Percentiles rank a stretch among this genome's conserved stretches.
Conservation (phyloP, 2,888 invertebrate genomes). For the Drosophila putrida region DNA sequence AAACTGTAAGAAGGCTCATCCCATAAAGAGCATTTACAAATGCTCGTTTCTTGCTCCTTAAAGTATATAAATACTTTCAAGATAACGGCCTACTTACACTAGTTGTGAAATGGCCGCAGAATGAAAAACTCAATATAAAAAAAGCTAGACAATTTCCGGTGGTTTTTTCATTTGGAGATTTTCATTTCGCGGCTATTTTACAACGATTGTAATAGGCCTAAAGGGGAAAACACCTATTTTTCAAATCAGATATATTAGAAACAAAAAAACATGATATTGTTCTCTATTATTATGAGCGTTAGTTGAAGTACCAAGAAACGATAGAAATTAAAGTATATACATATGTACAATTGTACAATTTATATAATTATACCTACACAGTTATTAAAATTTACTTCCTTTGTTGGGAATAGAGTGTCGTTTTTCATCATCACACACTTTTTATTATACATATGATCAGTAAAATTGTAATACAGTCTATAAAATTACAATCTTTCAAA, state of each 20-base stretch:
- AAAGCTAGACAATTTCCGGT: too few relatives aligned
- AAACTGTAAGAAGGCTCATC: constrained; percentile 3
- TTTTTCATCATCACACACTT: neutral
- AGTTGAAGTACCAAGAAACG: neutral
- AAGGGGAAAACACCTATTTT: neutral
- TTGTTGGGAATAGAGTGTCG: neutral
- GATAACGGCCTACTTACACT: too few relatives aligned
- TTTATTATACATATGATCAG: neutral
- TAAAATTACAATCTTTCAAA: neutral
- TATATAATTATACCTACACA: neutral
- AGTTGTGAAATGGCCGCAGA: too few relatives aligned
- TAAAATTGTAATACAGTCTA: neutral
- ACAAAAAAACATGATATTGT: neutral
- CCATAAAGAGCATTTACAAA: constrained; percentile 6
- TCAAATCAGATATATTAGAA: neutral
- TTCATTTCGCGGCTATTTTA: too few relatives aligned
- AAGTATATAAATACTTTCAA: neutral
- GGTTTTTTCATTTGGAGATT: too few relatives aligned
- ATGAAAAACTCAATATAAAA: too few relatives aligned
- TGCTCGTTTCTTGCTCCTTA: neutral
- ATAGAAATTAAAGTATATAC: too few relatives aligned
- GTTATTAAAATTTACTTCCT: neutral
- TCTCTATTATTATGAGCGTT: neutral
- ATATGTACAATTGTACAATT: neutral
- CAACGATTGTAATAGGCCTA: too few relatives aligned